Base-by-base conservation (phyloP, 2,797 vertebrate species). In the Tympanoctomys barrerae region DNA sequence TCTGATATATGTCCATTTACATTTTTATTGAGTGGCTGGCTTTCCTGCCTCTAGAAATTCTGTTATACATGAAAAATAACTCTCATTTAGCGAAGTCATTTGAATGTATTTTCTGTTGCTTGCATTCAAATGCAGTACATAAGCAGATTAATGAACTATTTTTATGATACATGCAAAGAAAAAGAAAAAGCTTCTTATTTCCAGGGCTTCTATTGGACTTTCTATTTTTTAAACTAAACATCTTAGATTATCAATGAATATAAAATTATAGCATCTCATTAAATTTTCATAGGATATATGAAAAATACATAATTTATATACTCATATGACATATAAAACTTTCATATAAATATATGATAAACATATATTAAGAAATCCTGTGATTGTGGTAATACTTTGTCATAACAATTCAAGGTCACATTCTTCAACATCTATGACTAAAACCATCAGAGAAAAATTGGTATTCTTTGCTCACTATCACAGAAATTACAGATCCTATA, bases 191-290 rank as follows among this genome's bases (percentile, higher is more conserved):
- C 84, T 87, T 88, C 59, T 4, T 0, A 39, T 96, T 90, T 92
- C 10, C 7, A 85, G n/a, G 26, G 31, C 22, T 92, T 66, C 46
- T 6, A 46, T 4, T 87, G 49, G 52, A 91, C 73, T 75, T 83
- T 94, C 68, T 19, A 31, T 93, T 94, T 95, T 68, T 13, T 18
- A 64, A 90, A 24, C 79, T 18, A 90, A 81, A 81, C 26, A 82
- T 61, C 70, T 88, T 82, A 73, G 12, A 77, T 57, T 54, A 88
- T 71, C 75, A 89, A 85, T 90, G 86, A 68, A 94, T 82, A 46
- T 62, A 52, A 70, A 52, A 52, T 78, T 49, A 52, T 52, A 33
- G 18, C 2, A 52, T 18, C 28, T 78, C 52, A 78, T 52, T 78
- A 49, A 78, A 31, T 49, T 78, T 78, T 78, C 46, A 52, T 33